phyloP scores from a whole-genome alignment of 2,888 invertebrate genomes.

The Polydrusus pterygomalis region DNA sequence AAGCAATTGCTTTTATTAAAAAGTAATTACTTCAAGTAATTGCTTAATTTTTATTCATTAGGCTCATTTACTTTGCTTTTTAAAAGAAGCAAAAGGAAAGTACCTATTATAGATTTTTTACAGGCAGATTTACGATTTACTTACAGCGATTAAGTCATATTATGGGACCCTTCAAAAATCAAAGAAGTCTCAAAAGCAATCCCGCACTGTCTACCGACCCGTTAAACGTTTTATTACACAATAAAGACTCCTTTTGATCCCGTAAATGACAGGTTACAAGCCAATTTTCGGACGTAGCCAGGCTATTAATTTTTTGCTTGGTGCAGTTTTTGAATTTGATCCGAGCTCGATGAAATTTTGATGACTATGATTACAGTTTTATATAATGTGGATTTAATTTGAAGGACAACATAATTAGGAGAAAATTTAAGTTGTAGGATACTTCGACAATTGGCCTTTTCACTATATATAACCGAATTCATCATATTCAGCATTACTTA shows the following conservation, averaged over 20 bases:
- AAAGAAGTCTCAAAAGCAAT: conserved; percentile 24
- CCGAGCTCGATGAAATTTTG: conserved; percentile 48
- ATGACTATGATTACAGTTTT: conserved; percentile 36
- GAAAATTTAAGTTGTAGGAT: neutral
- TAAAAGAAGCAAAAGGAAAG: too few species aligned
- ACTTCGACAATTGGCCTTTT: too few species aligned
- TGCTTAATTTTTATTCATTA: too few species aligned
- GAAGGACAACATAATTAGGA: neutral
- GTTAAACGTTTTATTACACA: conserved; percentile 62
- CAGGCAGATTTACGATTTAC: too few species aligned
- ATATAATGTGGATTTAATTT: conserved; percentile 32
- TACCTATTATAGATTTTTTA: too few species aligned
- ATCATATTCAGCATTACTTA: too few species aligned
- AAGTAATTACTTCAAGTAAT: too few species aligned
- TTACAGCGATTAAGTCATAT: conserved; percentile 12
- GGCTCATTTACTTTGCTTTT: too few species aligned
- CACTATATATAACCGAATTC: too few species aligned
- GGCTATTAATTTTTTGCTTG: conserved; percentile 34
- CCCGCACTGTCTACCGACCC: conserved; percentile 47
- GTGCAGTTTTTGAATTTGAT: conserved; percentile 45
- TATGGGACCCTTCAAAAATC: neutral
- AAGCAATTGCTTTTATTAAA: too few species aligned
- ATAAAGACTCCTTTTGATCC: conserved; percentile 58
- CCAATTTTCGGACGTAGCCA: conserved; percentile 53
- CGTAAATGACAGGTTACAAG: conserved; percentile 57